A percentile compares a stretch with the other conserved stretches of the same genome.
These are phyloP conservation scores for Tetragonula clypearis DNA, from an alignment of 1,140 invertebrate genomes.

Conservation along the genomic window DNA sequence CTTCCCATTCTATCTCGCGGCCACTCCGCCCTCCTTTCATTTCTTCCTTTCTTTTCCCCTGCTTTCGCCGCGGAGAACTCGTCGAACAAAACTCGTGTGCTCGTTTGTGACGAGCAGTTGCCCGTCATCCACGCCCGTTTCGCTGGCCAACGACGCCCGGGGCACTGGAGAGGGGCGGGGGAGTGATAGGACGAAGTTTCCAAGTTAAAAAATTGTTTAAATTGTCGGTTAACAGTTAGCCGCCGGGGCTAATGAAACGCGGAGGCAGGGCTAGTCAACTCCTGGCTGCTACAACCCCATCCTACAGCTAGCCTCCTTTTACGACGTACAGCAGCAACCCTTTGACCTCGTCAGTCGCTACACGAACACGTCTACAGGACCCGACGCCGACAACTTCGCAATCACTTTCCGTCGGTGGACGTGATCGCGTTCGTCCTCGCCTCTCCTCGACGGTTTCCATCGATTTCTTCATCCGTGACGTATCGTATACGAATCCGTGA, in stretches of 20 bases:
- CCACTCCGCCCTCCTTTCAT: background rate
- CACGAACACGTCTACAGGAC: conserved; percentile 53
- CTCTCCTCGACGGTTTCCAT: background rate
- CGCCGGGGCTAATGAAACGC: conserved; percentile 79
- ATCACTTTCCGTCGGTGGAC: conserved; percentile 56
- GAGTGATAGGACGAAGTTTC: conserved; percentile 57
- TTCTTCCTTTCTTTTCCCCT: conserved; percentile 29
- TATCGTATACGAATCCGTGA: background rate
- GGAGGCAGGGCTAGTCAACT: conserved; percentile 64
- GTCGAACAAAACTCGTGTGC: conserved; percentile 32
- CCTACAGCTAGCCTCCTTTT: conserved; percentile 35
- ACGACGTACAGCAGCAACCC: conserved; percentile 37
- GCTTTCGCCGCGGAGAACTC: conserved; percentile 18
- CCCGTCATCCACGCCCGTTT: conserved; percentile 59
- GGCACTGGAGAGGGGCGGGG: too few species aligned
- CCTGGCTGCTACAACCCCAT: conserved; percentile 57
- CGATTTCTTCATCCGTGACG: background rate
- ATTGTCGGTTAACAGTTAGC: conserved; percentile 80
- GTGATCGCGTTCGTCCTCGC: conserved; percentile 28
- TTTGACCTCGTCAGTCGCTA: conserved; percentile 62
- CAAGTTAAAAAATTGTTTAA: conserved; percentile 81
- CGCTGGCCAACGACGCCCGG: conserved; percentile 28
- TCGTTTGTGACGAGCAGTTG: conserved; percentile 57
- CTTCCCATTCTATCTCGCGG: background rate
- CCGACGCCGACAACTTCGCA: conserved; percentile 61